Evolutionary conservation across 2,888 invertebrate species (phyloP).

Genomic region (Temnothorax unifasciatus): DNA sequence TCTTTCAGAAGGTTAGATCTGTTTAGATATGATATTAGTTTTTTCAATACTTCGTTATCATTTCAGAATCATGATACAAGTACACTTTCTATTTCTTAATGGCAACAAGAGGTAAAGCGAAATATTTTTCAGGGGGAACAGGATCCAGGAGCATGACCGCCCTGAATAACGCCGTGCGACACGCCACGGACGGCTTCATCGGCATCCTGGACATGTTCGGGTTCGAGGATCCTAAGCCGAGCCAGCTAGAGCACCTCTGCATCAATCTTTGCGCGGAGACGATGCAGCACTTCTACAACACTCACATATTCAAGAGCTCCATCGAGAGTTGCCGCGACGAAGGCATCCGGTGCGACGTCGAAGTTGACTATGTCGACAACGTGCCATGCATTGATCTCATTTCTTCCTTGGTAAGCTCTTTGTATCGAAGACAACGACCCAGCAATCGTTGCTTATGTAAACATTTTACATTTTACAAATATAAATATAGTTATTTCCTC

Average conservation of each 20-base stretch:
- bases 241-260: constrained; percentile 96
- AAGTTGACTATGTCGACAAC: constrained; percentile 97
- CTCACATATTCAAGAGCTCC: constrained; percentile 97
- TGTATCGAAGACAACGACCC: neutral
- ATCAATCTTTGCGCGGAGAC: constrained; percentile 98
- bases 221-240: constrained; percentile 96
- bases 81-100: neutral
- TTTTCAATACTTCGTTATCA: neutral
- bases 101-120: neutral
- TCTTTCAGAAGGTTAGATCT: neutral
- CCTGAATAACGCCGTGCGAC: constrained; percentile 95
- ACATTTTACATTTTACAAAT: neutral
- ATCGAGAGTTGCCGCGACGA: constrained; percentile 98
- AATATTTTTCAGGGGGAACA: constrained; percentile 85
- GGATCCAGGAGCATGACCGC: constrained; percentile 97
- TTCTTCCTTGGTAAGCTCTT: constrained; percentile 91
- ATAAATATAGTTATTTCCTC: neutral
- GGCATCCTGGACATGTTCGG: constrained; percentile 99
- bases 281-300: constrained; percentile 99
- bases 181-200: constrained; percentile 97
- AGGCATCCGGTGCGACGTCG: constrained; percentile 95
- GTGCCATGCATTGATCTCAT: constrained; percentile 98
- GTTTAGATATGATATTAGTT: too few species aligned
- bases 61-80: neutral
- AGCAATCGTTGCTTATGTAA: constrained; percentile 7